Evolutionary conservation across 2,888 invertebrate genomes (phyloP).

Genomic region (Xanthostigma xanthostigma): DNA sequence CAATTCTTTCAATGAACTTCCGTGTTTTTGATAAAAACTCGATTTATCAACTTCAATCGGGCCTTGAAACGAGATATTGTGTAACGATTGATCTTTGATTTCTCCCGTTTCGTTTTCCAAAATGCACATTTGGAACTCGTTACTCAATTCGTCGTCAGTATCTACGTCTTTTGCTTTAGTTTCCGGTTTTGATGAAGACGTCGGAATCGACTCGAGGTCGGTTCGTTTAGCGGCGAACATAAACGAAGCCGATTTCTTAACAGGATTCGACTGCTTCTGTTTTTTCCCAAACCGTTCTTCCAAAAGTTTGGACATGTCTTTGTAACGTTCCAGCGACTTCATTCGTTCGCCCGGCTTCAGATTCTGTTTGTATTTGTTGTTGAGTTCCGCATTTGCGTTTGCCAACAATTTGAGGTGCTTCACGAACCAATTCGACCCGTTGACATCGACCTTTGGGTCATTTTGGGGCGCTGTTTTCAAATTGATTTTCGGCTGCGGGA

Average conservation of each 20-base stretch:
- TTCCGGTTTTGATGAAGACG: conserved; percentile 21
- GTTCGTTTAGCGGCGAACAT: conserved; percentile 24
- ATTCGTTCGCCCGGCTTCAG: conserved; percentile 36
- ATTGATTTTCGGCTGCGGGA: too few relatives aligned
- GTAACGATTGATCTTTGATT: conserved; percentile 14
- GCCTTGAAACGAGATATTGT: conserved; percentile 14
- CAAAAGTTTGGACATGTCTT: conserved; percentile 55
- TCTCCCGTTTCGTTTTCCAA: conserved; percentile 19
- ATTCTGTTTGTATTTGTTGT: conserved; percentile 10
- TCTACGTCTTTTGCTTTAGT: conserved; percentile 6
- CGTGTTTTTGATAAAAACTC: not conserved
- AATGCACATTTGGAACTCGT: conserved; percentile 24
- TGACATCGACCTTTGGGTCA: too few relatives aligned
- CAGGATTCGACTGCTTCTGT: conserved; percentile 22
- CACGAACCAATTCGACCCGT: too few relatives aligned
- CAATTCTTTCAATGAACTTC: too few relatives aligned
- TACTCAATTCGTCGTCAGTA: conserved; percentile 15
- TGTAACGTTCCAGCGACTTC: conserved; percentile 53
- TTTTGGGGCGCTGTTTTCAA: too few relatives aligned
- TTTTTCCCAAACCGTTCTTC: conserved; percentile 47
- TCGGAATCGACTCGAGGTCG: conserved; percentile 19
- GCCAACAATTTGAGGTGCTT: too few relatives aligned
- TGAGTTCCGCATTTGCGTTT: conserved; percentile 11
- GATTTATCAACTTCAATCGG: conserved; percentile 13
- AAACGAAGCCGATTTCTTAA: conserved; percentile 26